phyloP scores from a whole-genome alignment of 2,113 vertebrate species.

The Circaetus cinerascens region DNA sequence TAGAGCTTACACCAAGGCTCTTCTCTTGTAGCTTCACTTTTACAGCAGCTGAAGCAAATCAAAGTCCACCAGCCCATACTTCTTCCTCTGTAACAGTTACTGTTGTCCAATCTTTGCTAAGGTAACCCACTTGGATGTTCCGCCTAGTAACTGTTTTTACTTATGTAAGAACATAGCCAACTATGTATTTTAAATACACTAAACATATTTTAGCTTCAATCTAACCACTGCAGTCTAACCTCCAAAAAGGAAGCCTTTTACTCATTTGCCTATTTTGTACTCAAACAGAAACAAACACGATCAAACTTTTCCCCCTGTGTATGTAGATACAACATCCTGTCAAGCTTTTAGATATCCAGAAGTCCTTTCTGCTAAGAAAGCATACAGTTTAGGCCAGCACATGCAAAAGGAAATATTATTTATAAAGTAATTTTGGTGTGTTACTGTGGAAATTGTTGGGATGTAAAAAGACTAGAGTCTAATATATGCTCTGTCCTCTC shows the following conservation, averaged over 20 bases:
- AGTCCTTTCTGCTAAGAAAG: not conserved
- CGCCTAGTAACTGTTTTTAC: not conserved
- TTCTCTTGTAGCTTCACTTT: not conserved
- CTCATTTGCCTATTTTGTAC: not conserved
- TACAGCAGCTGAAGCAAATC: not conserved
- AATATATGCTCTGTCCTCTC: not conserved
- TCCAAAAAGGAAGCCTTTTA: accelerated
- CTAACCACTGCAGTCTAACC: not conserved
- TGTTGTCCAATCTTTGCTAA: not conserved
- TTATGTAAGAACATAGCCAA: not conserved
- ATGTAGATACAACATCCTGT: not conserved
- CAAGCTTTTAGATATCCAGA: not conserved
- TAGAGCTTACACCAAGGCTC: not conserved
- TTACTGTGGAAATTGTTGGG: not conserved
- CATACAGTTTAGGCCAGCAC: not conserved
- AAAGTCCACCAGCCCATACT: not conserved
- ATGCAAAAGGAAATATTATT: not conserved
- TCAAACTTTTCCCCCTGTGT: not conserved
- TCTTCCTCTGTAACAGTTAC: not conserved
- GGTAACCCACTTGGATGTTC: not conserved
- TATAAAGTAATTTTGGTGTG: not conserved
- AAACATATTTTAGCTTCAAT: not conserved
- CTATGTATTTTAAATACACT: not conserved
- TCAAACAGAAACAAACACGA: not conserved
- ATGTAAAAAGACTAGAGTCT: not conserved